These are phyloP conservation scores for Drosophila ohnishii DNA, from an alignment of 1,140 invertebrate species.

Conservation along the genomic window DNA sequence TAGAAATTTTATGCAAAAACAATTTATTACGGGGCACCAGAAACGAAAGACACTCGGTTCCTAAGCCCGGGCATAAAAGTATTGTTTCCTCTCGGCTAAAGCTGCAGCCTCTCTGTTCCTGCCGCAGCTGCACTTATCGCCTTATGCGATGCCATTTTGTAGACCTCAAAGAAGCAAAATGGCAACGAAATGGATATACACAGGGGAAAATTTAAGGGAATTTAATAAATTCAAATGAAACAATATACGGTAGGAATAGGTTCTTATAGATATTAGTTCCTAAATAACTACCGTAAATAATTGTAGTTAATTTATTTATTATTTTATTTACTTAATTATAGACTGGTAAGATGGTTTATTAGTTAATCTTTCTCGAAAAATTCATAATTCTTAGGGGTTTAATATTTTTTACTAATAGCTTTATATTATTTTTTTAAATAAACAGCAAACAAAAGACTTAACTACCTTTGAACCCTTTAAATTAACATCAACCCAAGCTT, in stretches of 20 bases:
- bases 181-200: slow-evolving; percentile 6
- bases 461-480: not conserved
- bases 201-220: not conserved
- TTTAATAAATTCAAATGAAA: not conserved
- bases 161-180: slow-evolving; percentile 11
- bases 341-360: not conserved
- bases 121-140: slow-evolving; percentile 64
- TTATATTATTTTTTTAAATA: no score
- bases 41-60: slow-evolving; percentile 21
- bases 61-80: slow-evolving; percentile 54
- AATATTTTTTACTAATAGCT: no score
- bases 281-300: no score
- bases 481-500: not conserved
- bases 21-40: slow-evolving; percentile 63
- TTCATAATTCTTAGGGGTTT: no score
- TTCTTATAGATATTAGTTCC: not conserved
- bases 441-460: no score
- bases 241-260: not conserved
- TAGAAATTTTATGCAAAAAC: slow-evolving; percentile 72
- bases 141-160: slow-evolving; percentile 58
- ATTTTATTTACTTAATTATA: not conserved
- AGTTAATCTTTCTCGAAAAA: not conserved
- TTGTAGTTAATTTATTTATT: no score
- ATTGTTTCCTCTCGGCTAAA: slow-evolving; percentile 57
- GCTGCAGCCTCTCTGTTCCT: slow-evolving; percentile 37